These are phyloP conservation scores for Microctenopoma stevenorrisi DNA, from an alignment of 2,797 vertebrate species.

Conservation along the genomic window DNA sequence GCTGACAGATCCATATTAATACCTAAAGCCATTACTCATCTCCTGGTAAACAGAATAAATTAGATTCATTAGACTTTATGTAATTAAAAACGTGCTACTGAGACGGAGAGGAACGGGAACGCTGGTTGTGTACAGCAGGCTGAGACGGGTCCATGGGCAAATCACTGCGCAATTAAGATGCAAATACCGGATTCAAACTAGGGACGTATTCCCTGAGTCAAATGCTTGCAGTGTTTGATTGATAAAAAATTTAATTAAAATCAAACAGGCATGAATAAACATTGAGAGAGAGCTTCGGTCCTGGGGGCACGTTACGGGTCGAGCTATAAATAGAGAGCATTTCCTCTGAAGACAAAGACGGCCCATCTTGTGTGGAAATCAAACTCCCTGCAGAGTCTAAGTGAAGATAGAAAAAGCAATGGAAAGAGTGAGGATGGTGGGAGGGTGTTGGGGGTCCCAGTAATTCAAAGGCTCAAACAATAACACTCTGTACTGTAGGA, in stretches of 20 bases:
- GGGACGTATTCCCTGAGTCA: slow-evolving; percentile 51
- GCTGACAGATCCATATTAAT: slow-evolving; percentile 38
- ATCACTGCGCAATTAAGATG: slow-evolving; percentile 70
- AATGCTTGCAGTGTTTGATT: slow-evolving; percentile 44
- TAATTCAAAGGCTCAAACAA: slow-evolving; percentile 46
- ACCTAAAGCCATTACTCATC: slow-evolving; percentile 55
- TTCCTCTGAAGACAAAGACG: slow-evolving; percentile 52
- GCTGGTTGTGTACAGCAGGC: slow-evolving; percentile 41
- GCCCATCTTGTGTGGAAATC: slow-evolving; percentile 64
- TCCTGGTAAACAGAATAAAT: slow-evolving; percentile 63
- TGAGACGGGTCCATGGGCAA: slow-evolving; percentile 40
- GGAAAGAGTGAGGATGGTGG: slow-evolving; percentile 55
- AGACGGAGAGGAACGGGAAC: slow-evolving; percentile 11
- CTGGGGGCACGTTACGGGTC: slow-evolving; percentile 43
- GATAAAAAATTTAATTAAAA: slow-evolving; percentile 64
- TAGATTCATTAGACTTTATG: slow-evolving; percentile 61
- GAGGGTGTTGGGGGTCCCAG: slow-evolving; percentile 56
- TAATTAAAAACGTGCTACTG: slow-evolving; percentile 57
- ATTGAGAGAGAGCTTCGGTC: slow-evolving; percentile 40
- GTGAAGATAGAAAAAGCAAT: slow-evolving; percentile 50
- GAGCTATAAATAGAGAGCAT: slow-evolving; percentile 63
- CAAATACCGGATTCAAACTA: slow-evolving; percentile 61
- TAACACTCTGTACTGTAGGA: slow-evolving; percentile 28
- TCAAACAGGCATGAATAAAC: slow-evolving; percentile 66
- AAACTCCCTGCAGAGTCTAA: slow-evolving; percentile 59